These are phyloP conservation scores for Trogon melanurus DNA, from an alignment of 2,113 vertebrate species.

Conservation along the genomic window DNA sequence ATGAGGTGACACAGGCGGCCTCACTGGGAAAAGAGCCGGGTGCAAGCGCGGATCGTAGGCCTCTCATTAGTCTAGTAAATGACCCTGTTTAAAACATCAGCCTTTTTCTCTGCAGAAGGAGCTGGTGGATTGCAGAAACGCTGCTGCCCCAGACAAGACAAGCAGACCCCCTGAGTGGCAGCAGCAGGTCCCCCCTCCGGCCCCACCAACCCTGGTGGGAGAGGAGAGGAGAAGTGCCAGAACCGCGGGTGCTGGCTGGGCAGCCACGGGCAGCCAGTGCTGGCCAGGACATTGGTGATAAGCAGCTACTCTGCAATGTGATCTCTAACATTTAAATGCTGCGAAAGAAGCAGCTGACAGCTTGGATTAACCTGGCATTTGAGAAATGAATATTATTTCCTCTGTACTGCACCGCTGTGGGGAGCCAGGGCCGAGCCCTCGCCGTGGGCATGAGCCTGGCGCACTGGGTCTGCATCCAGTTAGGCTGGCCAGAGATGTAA, in stretches of 20 bases:
- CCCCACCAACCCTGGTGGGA: too few relatives aligned
- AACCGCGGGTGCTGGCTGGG: background rate
- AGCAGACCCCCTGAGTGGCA: accelerated
- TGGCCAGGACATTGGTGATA: background rate
- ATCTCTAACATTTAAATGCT: background rate
- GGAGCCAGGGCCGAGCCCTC: background rate
- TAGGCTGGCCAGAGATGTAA: background rate
- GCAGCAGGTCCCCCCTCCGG: background rate
- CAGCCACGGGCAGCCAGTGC: accelerated
- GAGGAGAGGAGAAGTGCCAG: background rate
- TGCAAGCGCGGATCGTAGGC: background rate
- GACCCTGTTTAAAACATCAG: background rate
- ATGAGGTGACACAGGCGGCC: background rate
- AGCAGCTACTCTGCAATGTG: background rate
- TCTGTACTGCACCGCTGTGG: background rate
- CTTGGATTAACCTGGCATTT: background rate
- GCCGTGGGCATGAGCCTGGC: accelerated
- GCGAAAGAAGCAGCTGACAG: background rate
- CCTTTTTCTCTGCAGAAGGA: background rate
- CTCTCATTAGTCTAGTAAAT: background rate
- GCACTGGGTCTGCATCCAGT: accelerated
- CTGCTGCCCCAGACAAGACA: accelerated
- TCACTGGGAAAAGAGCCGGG: background rate
- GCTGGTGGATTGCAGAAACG: accelerated
- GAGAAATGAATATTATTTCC: background rate